Conservation (phyloP, 2,113 vertebrate genomes). For the Sterrhoptilus dennistouni region DNA sequence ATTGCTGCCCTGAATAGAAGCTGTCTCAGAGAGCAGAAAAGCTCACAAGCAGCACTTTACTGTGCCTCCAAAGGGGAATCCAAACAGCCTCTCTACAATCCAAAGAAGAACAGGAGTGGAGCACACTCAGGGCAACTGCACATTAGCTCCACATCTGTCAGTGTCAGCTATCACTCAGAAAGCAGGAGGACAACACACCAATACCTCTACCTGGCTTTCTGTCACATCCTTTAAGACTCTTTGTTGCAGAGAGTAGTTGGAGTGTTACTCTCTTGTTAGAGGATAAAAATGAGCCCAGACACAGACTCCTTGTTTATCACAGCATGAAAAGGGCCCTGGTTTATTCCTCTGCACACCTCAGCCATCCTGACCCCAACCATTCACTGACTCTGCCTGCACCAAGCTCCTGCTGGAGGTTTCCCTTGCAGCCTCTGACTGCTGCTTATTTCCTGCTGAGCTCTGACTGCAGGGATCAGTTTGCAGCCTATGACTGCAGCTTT, state of each 20-base stretch:
- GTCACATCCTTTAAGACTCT: background rate
- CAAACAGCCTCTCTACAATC: fast-evolving
- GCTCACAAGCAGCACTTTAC: background rate
- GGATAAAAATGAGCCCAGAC: no score
- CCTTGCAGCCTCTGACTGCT: background rate
- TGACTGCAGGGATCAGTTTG: background rate
- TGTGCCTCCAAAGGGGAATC: background rate
- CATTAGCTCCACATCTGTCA: background rate
- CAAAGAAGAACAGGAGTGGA: background rate
- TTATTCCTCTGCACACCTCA: background rate
- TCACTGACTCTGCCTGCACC: background rate
- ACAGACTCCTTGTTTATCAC: no score
- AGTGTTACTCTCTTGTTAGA: background rate
- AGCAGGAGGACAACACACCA: background rate
- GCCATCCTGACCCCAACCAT: background rate
- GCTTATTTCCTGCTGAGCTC: background rate
- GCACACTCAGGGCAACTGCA: fast-evolving
- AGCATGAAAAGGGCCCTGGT: background rate
- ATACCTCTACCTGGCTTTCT: background rate
- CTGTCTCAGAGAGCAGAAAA: background rate
- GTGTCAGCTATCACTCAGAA: background rate
- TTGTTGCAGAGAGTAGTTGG: background rate
- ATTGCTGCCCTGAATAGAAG: background rate
- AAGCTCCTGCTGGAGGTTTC: background rate
- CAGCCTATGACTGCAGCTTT: background rate